These are phyloP conservation scores for Mesodorylaimus sp. DNA, from an alignment of 2,888 invertebrate genomes.

Conservation along the genomic window DNA sequence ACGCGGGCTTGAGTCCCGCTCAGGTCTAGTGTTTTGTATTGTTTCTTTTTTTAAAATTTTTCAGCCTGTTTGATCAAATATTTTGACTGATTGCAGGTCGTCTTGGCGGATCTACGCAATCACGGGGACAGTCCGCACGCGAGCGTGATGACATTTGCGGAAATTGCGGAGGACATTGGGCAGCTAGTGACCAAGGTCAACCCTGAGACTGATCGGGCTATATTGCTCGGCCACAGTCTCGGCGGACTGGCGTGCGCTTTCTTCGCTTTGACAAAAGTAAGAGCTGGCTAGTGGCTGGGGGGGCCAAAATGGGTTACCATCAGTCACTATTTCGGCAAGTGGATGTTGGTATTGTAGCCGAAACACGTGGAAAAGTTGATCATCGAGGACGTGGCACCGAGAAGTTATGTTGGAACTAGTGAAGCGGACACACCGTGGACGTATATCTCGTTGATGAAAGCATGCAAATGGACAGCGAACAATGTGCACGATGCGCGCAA, in stretches of 20 bases:
- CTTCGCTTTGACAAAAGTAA: background rate
- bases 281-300: background rate
- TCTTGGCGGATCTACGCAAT: conserved; percentile 68
- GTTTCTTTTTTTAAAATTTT: conserved; percentile 11
- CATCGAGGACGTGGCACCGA: background rate
- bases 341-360: background rate
- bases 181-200: conserved; percentile 39
- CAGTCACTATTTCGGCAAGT: background rate
- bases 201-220: conserved; percentile 15
- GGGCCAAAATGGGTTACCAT: background rate
- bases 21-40: background rate
- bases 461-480: no score
- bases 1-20: background rate
- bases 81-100: no score
- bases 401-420: no score
- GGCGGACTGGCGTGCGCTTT: background rate
- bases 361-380: background rate
- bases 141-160: conserved; percentile 43
- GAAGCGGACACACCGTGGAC: no score
- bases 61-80: no score
- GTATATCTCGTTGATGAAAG: no score
- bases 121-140: conserved; percentile 78
- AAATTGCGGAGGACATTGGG: conserved; percentile 15
- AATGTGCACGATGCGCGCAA: no score
- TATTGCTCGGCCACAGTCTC: conserved; percentile 2